Percentiles rank a stretch among this genome's conserved stretches.
Evolutionary conservation across 2,797 vertebrate genomes (phyloP).

Genomic region (Melanotaenia maccullochi): DNA sequence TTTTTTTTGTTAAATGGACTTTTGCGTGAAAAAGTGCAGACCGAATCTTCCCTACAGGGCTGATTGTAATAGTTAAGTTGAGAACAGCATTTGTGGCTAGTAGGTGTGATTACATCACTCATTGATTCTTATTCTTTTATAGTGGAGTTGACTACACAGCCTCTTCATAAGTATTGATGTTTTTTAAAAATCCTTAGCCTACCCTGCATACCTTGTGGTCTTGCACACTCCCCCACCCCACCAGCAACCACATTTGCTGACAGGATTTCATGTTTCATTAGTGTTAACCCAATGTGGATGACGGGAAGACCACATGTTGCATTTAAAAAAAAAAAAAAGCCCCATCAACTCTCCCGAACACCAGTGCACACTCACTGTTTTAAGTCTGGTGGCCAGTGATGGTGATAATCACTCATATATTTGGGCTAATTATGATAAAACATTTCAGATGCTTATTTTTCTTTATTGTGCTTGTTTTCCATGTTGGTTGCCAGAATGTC

Average conservation of each 20-base stretch:
- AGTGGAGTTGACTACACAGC: slow-evolving; percentile 26
- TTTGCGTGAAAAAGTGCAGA: slow-evolving; percentile 59
- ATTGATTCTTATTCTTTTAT: slow-evolving; percentile 19
- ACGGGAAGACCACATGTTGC: neutral
- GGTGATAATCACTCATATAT: neutral
- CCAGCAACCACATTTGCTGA: slow-evolving; percentile 3
- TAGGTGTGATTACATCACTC: slow-evolving; percentile 34
- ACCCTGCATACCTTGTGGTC: slow-evolving; percentile 7
- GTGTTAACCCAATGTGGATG: slow-evolving; percentile 5
- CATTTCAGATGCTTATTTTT: slow-evolving; percentile 36
- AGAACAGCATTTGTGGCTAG: slow-evolving; percentile 45
- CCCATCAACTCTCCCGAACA: neutral
- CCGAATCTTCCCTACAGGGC: slow-evolving; percentile 59
- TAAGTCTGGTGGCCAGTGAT: slow-evolving; percentile 1
- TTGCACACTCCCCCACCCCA: slow-evolving; percentile 1
- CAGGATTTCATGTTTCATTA: slow-evolving; percentile 10
- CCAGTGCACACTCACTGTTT: slow-evolving; percentile 11
- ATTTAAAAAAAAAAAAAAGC: slow-evolving; percentile 7
- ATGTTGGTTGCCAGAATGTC: slow-evolving; percentile 31
- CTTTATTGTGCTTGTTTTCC: slow-evolving; percentile 1
- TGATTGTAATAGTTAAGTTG: slow-evolving; percentile 49
- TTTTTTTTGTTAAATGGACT: slow-evolving; percentile 24
- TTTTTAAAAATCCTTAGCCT: slow-evolving; percentile 6
- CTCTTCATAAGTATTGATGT: slow-evolving; percentile 32
- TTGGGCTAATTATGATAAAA: slow-evolving; percentile 34